Base-by-base conservation (phyloP, 1,140 invertebrate genomes). In the Reticulitermes speratus region DNA sequence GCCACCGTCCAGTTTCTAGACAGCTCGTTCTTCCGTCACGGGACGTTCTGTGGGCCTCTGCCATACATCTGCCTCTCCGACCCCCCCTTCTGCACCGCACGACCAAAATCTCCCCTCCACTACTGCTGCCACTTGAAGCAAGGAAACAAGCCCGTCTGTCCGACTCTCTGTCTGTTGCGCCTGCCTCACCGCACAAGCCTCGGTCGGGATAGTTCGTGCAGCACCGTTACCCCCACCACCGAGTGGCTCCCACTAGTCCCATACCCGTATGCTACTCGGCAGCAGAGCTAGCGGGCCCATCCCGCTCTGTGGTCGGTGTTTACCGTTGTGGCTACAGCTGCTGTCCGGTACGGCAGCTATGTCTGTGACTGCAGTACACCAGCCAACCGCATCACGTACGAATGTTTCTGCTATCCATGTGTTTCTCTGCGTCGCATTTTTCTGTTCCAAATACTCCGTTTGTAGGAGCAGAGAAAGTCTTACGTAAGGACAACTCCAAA, bases 21-120 rank as follows among this genome's bases (percentile, higher is more conserved):
- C 25, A 75, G 65, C 65, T 75, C 65, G 6, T 11, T 75, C 65
- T 75, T 75, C 65, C 65, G 65, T 75, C 65, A 14, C 65, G 65
- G 65, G 65, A 75, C 65, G 65, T 75, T 75, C 25, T 75, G 65
- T 75, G 65, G 65, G 25, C n/a, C 65, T 75, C 65, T 30, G 65
- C 65, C 65, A 25, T 75, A 75, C 65, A 75, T 75, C 65, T 75
- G 65, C 65, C 65, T n/a, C 65, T 75, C 65, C n/a, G 65, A 75
- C 65, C 65, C 65, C 65, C 65, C 9, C 65, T 75, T 8, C 65
- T 75, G 2, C n/a, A 25, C n/a, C 25, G 65, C 65, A 25, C 65
- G 65, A 75, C 65, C 65, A 75, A 75, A 75, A 75, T 30, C 65
- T 75, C 65, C 65, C 65, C 65, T 75, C 65, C 65, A 6, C 65